These are phyloP conservation scores for Thryonomys swinderianus DNA, from an alignment of 2,113 vertebrate genomes.

Conservation along the genomic window DNA sequence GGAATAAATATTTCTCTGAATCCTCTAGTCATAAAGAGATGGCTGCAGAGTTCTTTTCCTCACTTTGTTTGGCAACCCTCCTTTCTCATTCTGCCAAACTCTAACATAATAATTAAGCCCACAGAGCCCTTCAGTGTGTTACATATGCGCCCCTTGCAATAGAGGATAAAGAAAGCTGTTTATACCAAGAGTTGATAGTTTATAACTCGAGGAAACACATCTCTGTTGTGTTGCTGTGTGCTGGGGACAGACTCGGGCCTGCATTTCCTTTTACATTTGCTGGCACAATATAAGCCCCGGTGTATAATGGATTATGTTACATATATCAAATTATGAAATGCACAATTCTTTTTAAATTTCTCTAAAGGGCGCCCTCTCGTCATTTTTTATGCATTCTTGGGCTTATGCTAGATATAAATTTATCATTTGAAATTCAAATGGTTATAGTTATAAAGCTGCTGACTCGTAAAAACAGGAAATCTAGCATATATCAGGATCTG, in stretches of 20 bases:
- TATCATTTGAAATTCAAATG: conserved; percentile 96
- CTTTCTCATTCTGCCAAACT: conserved; percentile 67
- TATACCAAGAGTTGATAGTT: background rate
- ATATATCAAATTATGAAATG: conserved; percentile 83
- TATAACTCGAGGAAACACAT: conserved; percentile 36
- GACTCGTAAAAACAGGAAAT: conserved; percentile 91
- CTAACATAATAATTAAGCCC: conserved; percentile 71
- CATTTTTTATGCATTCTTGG: conserved; percentile 90
- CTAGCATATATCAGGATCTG: conserved; percentile 76
- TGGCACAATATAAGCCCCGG: conserved; percentile 64
- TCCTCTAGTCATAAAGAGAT: conserved; percentile 29
- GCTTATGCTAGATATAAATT: conserved; percentile 90
- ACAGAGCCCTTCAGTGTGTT: conserved; percentile 64
- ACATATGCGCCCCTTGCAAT: background rate
- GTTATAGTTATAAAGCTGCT: conserved; percentile 92
- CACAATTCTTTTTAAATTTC: conserved; percentile 82
- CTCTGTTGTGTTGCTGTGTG: conserved; percentile 17
- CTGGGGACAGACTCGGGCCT: conserved; percentile 16
- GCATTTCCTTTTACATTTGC: background rate
- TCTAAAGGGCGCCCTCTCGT: conserved; percentile 82
- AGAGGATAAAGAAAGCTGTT: background rate
- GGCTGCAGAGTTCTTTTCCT: conserved; percentile 44
- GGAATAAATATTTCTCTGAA: conserved; percentile 22
- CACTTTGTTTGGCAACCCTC: conserved; percentile 44
- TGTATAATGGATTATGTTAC: conserved; percentile 80